These are phyloP conservation scores for Vanessa tameamea DNA, from an alignment of 1,140 invertebrate species.

Conservation along the genomic window DNA sequence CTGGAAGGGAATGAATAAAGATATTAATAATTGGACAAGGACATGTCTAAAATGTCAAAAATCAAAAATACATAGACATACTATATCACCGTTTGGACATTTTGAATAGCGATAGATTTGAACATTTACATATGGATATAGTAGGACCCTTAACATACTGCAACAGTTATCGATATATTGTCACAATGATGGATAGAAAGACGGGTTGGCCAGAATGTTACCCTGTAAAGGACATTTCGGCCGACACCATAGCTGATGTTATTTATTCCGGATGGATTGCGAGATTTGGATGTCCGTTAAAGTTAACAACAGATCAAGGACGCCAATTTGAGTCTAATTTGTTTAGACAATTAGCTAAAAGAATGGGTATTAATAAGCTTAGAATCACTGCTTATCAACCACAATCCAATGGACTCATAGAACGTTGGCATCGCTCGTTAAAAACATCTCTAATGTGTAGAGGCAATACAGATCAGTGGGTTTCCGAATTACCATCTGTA, in stretches of 20 bases:
- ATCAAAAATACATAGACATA: too few relatives aligned
- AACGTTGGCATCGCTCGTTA: conserved; percentile 47
- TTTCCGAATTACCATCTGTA: conserved; percentile 27
- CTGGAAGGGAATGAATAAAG: too few relatives aligned
- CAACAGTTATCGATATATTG: conserved; percentile 22
- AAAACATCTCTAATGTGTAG: conserved; percentile 24
- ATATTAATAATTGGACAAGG: too few relatives aligned
- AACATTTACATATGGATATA: conserved; percentile 27
- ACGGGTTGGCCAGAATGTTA: conserved; percentile 16
- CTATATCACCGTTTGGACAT: too few relatives aligned
- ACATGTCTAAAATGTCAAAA: too few relatives aligned
- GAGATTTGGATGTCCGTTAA: conserved; percentile 58
- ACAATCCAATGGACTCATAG: conserved; percentile 50
- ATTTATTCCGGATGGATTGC: conserved; percentile 53
- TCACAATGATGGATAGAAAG: conserved; percentile 22
- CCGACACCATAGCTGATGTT: conserved; percentile 20
- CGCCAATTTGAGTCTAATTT: conserved; percentile 62
- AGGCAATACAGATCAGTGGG: conserved; percentile 5
- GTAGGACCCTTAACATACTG: conserved; percentile 21
- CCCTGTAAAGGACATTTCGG: conserved; percentile 25
- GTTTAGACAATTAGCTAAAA: conserved; percentile 37
- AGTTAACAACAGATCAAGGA: conserved; percentile 71
- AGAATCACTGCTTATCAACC: conserved; percentile 59
- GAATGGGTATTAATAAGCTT: conserved; percentile 34
- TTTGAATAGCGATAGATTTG: conserved; percentile 7